Conservation (phyloP, 1,140 invertebrate species). For the Zaprionus capensis region DNA sequence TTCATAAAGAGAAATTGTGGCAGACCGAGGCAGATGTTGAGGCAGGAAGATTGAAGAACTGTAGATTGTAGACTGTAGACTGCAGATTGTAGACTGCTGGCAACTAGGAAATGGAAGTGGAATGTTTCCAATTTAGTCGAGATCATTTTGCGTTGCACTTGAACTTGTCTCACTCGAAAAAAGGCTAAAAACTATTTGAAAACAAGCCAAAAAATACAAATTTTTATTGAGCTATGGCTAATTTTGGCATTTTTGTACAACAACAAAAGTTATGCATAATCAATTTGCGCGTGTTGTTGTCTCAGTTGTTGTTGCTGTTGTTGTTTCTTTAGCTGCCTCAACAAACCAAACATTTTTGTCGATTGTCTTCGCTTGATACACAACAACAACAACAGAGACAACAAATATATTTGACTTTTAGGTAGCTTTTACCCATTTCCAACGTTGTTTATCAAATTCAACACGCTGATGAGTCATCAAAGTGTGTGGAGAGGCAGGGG, state of each 20-base stretch:
- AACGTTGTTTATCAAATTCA: constrained; percentile 59
- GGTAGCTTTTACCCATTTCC: constrained; percentile 42
- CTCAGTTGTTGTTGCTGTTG: not conserved
- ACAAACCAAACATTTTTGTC: constrained; percentile 54
- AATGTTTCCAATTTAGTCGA: constrained; percentile 20
- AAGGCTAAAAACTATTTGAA: constrained; percentile 20
- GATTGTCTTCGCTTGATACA: constrained; percentile 15
- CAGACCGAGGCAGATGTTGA: not conserved
- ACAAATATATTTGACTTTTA: constrained; percentile 21
- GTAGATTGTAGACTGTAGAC: not conserved
- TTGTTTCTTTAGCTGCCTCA: constrained; percentile 14
- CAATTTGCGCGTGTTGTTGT: constrained; percentile 8
- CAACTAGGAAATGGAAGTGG: not conserved
- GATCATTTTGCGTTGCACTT: constrained; percentile 33
- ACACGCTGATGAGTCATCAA: constrained; percentile 55
- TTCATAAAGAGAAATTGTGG: constrained; percentile 20
- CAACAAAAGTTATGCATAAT: constrained; percentile 45
- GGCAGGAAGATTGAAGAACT: not conserved
- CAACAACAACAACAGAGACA: not conserved
- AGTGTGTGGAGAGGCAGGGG: not conserved
- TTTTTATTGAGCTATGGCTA: constrained; percentile 47
- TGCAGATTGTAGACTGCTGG: not conserved
- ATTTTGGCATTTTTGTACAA: constrained; percentile 57
- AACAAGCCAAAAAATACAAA: constrained; percentile 1
- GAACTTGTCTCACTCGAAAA: constrained; percentile 43